Base-by-base conservation (phyloP, 2,888 invertebrate genomes). In the Sericinus montela region DNA sequence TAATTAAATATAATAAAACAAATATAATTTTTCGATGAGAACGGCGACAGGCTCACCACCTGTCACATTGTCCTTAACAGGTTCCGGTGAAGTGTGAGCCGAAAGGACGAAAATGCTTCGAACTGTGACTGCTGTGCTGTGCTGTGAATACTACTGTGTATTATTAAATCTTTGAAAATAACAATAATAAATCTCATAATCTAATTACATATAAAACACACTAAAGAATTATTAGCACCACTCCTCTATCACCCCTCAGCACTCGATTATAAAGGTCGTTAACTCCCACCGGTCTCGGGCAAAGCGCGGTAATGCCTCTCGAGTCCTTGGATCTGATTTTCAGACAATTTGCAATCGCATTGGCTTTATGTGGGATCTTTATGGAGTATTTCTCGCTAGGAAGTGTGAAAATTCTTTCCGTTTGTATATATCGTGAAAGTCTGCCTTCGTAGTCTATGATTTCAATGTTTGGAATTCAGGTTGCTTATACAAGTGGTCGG, bases 291-390 rank as follows among this genome's bases (percentile, higher is more conserved):
- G 45, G 40, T 38, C 43, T 51, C 48, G 49, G 50, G 49, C 51
- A 48, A 52, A 44, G 51, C 48, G 54, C 49, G 56, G 55, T 58
- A 60, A 58, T 51, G 42, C 56, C 56, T 50, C 46, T 45, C 32
- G 34, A 50, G 42, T 44, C 37, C 48, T 34, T 45, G 41, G 42
- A 53, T 52, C 42, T 53, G 53, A 53, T 55, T 56, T 54, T 53
- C 51, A 55, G 52, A 51, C 53, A 45, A 52, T 55, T 52, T 53
- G 48, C 53, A 52, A 53, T 52, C 43, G 46, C 32, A 41, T 38
- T 40, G 48, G 52, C 49, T 51, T 53, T 49, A 58, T 55, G 41
- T 49, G 52, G 51, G 57, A 49, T 45, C 44, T 49, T 23, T 49
- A 34, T 29, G 14, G 39, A 40, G 44, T 43, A 32, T 38, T 19